These are phyloP conservation scores for Genyomyrus donnyi DNA, from an alignment of 2,113 vertebrate species.

Conservation along the genomic window DNA sequence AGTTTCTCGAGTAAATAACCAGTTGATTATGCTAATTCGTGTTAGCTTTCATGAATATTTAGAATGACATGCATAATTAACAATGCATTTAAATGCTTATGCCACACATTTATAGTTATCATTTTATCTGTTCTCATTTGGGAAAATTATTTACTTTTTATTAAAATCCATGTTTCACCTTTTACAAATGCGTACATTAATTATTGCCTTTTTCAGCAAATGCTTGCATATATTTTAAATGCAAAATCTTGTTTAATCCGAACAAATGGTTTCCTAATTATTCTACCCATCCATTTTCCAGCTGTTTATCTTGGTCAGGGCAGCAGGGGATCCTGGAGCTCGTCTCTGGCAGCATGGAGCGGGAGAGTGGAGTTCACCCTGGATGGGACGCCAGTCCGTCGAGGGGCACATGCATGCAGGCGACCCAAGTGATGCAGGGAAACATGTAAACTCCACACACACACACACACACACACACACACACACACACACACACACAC, in stretches of 20 bases:
- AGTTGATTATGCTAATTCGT: not conserved
- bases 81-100: not conserved
- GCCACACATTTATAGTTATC: not conserved
- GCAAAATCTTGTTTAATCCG: not conserved
- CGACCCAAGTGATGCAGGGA: not conserved
- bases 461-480: too few species aligned
- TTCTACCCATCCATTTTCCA: not conserved
- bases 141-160: not conserved
- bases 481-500: too few species aligned
- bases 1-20: not conserved
- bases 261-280: not conserved
- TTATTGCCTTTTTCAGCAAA: not conserved
- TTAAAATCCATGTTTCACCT: not conserved
- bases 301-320: not conserved
- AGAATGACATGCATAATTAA: not conserved
- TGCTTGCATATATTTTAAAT: not conserved
- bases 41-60: not conserved
- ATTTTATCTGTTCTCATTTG: not conserved
- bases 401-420: not conserved
- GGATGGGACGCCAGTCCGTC: not conserved
- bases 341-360: not conserved
- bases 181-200: not conserved
- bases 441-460: not conserved
- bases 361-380: not conserved
- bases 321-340: not conserved